Conservation (phyloP, 2,797 vertebrate genomes). For the Lutjanus argentimaculatus region DNA sequence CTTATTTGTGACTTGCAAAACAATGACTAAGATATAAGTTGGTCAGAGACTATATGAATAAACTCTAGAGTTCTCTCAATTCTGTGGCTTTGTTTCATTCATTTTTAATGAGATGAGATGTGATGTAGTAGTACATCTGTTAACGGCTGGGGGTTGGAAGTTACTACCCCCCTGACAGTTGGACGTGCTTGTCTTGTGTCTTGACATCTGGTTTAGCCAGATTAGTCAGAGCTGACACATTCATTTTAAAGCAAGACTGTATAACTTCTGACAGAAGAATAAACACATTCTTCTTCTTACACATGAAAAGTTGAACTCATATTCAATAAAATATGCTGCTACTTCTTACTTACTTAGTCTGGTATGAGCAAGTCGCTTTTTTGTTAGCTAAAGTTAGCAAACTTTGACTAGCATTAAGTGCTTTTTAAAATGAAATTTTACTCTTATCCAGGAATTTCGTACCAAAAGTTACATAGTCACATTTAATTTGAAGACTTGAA, state of each 20-base stretch:
- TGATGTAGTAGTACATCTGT: slow-evolving; percentile 27
- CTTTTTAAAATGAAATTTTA: no score
- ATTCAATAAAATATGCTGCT: neutral
- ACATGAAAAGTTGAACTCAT: neutral
- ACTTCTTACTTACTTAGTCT: no score
- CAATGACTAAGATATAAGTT: no score
- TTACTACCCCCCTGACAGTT: slow-evolving; percentile 4
- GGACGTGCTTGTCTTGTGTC: neutral
- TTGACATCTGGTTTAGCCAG: slow-evolving; percentile 47
- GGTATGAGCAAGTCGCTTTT: neutral
- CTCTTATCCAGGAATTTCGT: no score
- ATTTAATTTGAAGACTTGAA: no score
- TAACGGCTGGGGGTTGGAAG: slow-evolving; percentile 16
- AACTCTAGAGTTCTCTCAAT: neutral
- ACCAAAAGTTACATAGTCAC: no score
- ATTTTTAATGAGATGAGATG: neutral
- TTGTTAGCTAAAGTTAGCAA: neutral
- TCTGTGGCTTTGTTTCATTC: neutral
- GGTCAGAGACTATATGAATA: neutral
- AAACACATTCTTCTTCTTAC: neutral
- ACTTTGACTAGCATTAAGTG: neutral
- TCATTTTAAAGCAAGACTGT: neutral
- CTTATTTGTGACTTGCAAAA: no score
- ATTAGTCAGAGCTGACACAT: slow-evolving; percentile 21
- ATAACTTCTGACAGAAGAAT: neutral